These are phyloP conservation scores for Hephaestus fuliginosus DNA, from an alignment of 2,797 vertebrate genomes.

Conservation along the genomic window DNA sequence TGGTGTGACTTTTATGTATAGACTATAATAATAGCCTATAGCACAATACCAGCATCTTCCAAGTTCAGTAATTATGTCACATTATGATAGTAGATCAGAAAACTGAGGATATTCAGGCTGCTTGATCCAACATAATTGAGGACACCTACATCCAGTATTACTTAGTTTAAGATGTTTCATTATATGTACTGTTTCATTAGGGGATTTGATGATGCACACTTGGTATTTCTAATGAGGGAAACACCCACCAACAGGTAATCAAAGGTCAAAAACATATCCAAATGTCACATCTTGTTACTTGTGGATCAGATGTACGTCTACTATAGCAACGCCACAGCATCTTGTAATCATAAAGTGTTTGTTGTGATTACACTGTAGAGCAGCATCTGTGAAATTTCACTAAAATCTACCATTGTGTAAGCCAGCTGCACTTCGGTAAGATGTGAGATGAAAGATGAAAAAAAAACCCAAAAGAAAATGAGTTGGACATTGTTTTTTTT, in stretches of 20 bases:
- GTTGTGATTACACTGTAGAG: slow-evolving; percentile 10
- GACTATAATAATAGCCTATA: too few relatives aligned
- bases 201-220: not conserved
- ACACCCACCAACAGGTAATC: not conserved
- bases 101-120: not conserved
- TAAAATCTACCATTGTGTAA: slow-evolving; percentile 6
- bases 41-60: not conserved
- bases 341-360: slow-evolving; percentile 1
- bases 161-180: not conserved
- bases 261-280: not conserved
- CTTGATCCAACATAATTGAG: slow-evolving; percentile 8
- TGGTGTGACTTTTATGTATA: slow-evolving; percentile 9
- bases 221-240: not conserved
- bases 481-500: slow-evolving; percentile 51
- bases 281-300: slow-evolving; percentile 5
- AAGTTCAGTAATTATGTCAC: not conserved
- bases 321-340: not conserved
- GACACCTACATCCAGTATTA: not conserved
- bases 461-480: slow-evolving; percentile 44
- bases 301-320: slow-evolving; percentile 1
- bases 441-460: slow-evolving; percentile 2
- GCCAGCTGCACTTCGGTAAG: not conserved
- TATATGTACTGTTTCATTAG: not conserved
- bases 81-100: not conserved
- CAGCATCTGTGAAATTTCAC: slow-evolving; percentile 25